These are phyloP conservation scores for Sebastes aleutianus DNA, from an alignment of 2,797 vertebrate genomes.

Conservation along the genomic window DNA sequence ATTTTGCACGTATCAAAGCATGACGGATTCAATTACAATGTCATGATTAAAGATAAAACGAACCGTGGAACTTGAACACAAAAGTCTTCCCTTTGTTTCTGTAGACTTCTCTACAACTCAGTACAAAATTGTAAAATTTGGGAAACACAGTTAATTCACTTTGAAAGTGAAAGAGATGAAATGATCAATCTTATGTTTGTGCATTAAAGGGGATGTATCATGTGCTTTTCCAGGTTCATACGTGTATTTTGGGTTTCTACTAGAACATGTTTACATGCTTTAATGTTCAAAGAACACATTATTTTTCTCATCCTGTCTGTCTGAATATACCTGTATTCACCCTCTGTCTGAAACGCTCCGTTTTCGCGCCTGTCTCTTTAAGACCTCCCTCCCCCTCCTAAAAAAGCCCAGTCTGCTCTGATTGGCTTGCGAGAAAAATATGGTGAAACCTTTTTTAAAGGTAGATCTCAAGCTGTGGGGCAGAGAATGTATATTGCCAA, in stretches of 20 bases:
- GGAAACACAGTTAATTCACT: background rate
- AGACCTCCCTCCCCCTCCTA: too few species aligned
- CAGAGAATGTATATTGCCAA: too few species aligned
- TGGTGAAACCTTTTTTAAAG: too few species aligned
- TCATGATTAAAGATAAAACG: background rate
- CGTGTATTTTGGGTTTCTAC: rapidly evolving
- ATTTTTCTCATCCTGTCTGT: background rate
- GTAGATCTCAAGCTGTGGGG: too few species aligned
- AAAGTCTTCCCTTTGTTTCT: background rate
- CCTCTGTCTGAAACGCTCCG: too few species aligned
- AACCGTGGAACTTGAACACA: background rate
- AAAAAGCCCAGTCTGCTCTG: too few species aligned
- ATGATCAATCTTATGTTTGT: background rate
- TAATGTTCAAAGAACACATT: too few species aligned
- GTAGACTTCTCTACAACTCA: too few species aligned
- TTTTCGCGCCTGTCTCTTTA: too few species aligned
- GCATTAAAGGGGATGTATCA: background rate
- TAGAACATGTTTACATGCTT: background rate
- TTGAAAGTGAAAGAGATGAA: background rate
- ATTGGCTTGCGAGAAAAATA: too few species aligned
- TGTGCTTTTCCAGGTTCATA: background rate
- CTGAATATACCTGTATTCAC: background rate
- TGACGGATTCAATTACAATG: background rate
- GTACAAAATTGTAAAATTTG: background rate
- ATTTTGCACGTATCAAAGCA: background rate